Percentiles rank a stretch among this genome's conserved stretches.
Evolutionary conservation across 2,888 invertebrate species (phyloP).

Genomic region (Eupithecia inturbata): DNA sequence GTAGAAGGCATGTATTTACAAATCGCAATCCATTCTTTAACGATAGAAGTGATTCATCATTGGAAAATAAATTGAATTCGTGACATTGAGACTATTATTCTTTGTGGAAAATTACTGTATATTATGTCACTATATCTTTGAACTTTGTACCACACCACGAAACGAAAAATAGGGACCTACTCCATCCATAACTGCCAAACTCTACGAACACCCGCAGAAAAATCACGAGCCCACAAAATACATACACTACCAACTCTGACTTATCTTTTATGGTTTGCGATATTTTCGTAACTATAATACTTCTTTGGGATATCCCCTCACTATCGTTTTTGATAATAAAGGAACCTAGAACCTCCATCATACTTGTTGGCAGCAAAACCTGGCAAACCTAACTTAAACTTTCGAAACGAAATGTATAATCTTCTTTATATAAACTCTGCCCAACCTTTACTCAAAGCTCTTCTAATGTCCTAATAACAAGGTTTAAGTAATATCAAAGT

Average conservation of each 20-base stretch:
- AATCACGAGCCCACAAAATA: background rate
- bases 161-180: background rate
- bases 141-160: background rate
- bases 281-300: background rate
- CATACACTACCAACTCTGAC: background rate
- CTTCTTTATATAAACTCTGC: background rate
- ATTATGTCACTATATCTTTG: background rate
- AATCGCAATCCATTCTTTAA: background rate
- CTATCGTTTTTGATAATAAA: background rate
- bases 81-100: background rate
- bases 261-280: background rate
- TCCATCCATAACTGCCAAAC: background rate
- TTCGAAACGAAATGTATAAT: background rate
- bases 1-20: conserved; percentile 3
- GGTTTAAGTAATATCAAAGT: too few relatives aligned
- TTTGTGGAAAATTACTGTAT: background rate
- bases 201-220: background rate
- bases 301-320: background rate
- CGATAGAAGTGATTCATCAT: background rate
- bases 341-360: background rate
- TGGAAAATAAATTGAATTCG: background rate
- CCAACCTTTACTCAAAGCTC: background rate
- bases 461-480: too few relatives aligned
- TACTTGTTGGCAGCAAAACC: background rate
- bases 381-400: background rate